Base-by-base conservation (phyloP, 2,888 invertebrate genomes). In the Limnephilus lunatus region DNA sequence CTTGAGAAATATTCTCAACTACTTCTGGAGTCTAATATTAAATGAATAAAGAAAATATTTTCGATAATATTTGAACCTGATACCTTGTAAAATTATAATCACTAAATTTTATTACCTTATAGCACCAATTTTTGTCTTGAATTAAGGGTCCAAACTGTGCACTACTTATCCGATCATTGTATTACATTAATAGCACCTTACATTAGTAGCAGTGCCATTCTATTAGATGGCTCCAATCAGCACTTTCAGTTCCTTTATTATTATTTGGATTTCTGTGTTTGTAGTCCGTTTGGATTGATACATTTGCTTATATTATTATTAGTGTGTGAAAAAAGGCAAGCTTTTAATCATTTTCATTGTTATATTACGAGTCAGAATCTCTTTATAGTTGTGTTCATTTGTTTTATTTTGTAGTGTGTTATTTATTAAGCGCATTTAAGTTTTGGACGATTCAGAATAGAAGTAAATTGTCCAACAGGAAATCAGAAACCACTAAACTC, bases 121-220 rank as follows among this genome's bases (percentile, higher is more conserved):
- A 93, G 93, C 93, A 93, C 93, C 93, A 93, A 93, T 93, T 93
- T 93, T 93, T 92, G 92, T 93, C 93, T 93, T 90, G 91, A 93
- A 93, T 93, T 93, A 93, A 93, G 93, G 93, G 93, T 93, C 93
- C 93, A 93, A 93, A 92, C 92, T 87, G 87, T 93, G 93, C 93
- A 93, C 93, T 90, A 83, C 82, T 91, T 92, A 89, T 91, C 81
- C 53, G 81, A 89, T 82, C 48, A 48, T 81, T 82, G 44, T 88
- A 32, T 87, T 81, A 85, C 68, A 81, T 81, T 80, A 83, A 83
- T 39, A 83, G 83, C 83, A 83, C 83, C 32, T 39, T 9, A 9
- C 9, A 4, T 39, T 39, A 39, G 32, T 83, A 83, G 83, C 35
- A 35, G 83, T 35, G 83, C 83, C 83, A 35, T 7, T 83, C 83